phyloP scores from a whole-genome alignment of 1,140 invertebrate genomes.

The Drosophila mauritiana region DNA sequence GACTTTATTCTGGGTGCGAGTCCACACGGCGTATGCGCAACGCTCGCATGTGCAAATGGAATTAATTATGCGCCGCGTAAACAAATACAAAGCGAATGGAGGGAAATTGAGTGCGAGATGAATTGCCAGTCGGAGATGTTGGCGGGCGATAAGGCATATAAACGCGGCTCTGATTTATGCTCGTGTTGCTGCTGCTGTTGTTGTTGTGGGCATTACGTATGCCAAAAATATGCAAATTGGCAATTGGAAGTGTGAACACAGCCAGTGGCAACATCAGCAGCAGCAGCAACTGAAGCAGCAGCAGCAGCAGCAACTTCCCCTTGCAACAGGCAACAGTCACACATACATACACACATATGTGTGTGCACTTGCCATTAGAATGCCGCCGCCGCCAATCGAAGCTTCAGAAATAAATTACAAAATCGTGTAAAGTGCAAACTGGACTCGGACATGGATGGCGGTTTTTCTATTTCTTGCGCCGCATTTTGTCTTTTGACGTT shows the following conservation, averaged over 20 bases:
- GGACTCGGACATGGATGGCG: conserved; percentile 59
- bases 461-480: conserved; percentile 22
- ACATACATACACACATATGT: not conserved
- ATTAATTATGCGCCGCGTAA: conserved; percentile 72
- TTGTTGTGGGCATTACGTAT: conserved; percentile 67
- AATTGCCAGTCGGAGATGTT: conserved; percentile 71
- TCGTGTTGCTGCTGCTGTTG: conserved; percentile 21
- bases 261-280: conserved; percentile 52
- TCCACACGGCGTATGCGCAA: conserved; percentile 64
- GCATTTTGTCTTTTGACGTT: conserved; percentile 76
- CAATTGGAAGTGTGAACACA: conserved; percentile 80
- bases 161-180: conserved; percentile 76
- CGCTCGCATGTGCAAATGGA: conserved; percentile 71
- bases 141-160: conserved; percentile 65
- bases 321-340: not conserved
- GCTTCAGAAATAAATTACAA: conserved; percentile 82
- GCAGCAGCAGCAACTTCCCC: conserved; percentile 11
- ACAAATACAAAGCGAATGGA: conserved; percentile 64
- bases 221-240: conserved; percentile 80
- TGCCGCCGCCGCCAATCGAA: conserved; percentile 65
- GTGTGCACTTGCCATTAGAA: conserved; percentile 78
- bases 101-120: conserved; percentile 77
- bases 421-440: conserved; percentile 79
- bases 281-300: not conserved
- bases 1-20: not conserved